A percentile compares a stretch with the other conserved stretches of the same genome.
Conservation (phyloP, 1,140 invertebrate species). For the Hyles vespertilio region DNA sequence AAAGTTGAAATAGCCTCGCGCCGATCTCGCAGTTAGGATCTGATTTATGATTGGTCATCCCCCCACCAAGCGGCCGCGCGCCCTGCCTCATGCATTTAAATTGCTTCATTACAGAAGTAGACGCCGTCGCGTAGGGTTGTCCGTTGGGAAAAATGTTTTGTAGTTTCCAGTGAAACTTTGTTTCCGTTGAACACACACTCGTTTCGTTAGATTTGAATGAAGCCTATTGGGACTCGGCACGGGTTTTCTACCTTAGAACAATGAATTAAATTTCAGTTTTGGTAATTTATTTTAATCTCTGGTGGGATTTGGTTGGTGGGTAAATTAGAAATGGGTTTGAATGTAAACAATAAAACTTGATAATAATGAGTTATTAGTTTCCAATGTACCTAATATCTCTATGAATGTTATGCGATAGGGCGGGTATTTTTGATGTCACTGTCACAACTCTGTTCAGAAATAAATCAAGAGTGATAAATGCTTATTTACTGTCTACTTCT, state of each 20-base stretch:
- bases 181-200: slow-evolving; percentile 9
- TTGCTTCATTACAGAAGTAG: slow-evolving; percentile 76
- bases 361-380: too few relatives aligned
- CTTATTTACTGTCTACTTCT: too few relatives aligned
- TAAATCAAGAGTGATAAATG: too few relatives aligned
- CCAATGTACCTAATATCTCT: too few relatives aligned
- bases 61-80: slow-evolving; percentile 63
- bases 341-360: too few relatives aligned
- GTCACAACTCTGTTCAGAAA: too few relatives aligned
- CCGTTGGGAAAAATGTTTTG: slow-evolving; percentile 49
- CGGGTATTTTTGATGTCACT: too few relatives aligned
- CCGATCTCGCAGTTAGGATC: slow-evolving; percentile 21
- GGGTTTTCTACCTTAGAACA: neutral
- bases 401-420: too few relatives aligned
- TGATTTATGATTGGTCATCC: slow-evolving; percentile 28
- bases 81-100: slow-evolving; percentile 77
- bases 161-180: slow-evolving; percentile 9
- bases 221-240: neutral
- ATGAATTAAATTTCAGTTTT: neutral
- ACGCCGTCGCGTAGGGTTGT: slow-evolving; percentile 61
- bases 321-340: too few relatives aligned
- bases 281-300: too few relatives aligned
- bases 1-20: slow-evolving; percentile 17
- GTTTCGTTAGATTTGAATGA: slow-evolving; percentile 2
- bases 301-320: neutral